phyloP scores from a whole-genome alignment of 2,888 invertebrate genomes.

The Stenurella melanura region DNA sequence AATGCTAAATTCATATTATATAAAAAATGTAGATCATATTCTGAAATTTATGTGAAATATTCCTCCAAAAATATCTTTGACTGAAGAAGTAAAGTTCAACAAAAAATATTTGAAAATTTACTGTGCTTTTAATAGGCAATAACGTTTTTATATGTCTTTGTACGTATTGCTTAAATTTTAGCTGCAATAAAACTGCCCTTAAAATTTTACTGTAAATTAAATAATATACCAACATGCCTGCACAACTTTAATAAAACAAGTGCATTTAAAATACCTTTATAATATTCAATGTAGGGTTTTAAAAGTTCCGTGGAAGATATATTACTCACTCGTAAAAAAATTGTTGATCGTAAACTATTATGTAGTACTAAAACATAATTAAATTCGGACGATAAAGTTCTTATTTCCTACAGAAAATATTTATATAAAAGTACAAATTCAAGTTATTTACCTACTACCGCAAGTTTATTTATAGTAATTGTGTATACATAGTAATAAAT shows the following conservation, averaged over 20 bases:
- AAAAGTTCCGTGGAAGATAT: not conserved
- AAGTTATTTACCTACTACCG: slow-evolving; percentile 6
- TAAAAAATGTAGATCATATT: no score
- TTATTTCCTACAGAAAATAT: not conserved
- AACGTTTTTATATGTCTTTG: not conserved
- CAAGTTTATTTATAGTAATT: slow-evolving; percentile 16
- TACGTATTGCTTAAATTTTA: not conserved
- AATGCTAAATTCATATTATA: no score
- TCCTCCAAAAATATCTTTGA: no score
- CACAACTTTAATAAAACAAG: not conserved
- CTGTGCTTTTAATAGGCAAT: not conserved
- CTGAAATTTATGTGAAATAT: no score
- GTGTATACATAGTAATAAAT: slow-evolving; percentile 40
- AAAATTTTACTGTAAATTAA: slow-evolving; percentile 5
- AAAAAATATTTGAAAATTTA: no score
- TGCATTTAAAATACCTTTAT: not conserved
- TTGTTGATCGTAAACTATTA: not conserved
- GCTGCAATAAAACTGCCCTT: not conserved
- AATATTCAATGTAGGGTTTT: not conserved
- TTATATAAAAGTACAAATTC: not conserved
- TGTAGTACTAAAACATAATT: not conserved
- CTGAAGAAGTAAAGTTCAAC: no score
- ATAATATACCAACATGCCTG: not conserved
- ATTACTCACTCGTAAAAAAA: not conserved
- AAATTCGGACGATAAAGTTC: not conserved